Conservation (phyloP, 2,797 vertebrate genomes). For the Telmatherina bonti region DNA sequence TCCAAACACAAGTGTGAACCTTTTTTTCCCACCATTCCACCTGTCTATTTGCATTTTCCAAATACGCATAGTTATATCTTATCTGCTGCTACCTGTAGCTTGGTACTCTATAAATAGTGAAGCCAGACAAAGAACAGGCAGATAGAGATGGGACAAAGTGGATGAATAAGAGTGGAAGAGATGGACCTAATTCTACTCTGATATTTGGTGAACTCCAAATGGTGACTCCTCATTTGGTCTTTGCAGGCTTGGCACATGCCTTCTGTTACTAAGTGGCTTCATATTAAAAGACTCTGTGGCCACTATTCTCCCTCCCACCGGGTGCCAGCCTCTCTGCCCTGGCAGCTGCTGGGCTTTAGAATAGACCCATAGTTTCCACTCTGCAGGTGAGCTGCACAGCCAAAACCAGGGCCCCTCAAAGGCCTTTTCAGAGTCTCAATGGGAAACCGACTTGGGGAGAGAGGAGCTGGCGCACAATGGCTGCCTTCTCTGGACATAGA, state of each 20-base stretch:
- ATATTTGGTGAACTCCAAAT: constrained; percentile 84
- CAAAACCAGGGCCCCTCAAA: constrained; percentile 89
- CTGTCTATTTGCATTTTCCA: constrained; percentile 29
- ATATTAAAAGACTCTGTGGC: constrained; percentile 86
- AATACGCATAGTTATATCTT: constrained; percentile 8
- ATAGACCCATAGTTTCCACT: constrained; percentile 86
- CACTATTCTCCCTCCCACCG: constrained; percentile 85
- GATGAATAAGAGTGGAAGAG: constrained; percentile 38
- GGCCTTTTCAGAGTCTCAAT: constrained; percentile 88
- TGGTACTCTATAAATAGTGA: constrained; percentile 41
- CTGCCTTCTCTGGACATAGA: constrained; percentile 85
- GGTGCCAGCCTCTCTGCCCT: constrained; percentile 89
- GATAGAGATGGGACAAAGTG: constrained; percentile 22
- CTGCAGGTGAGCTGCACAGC: constrained; percentile 90
- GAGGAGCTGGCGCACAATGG: constrained; percentile 85
- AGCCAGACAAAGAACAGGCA: constrained; percentile 21
- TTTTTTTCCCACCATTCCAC: constrained; percentile 16
- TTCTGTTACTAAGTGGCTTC: constrained; percentile 91
- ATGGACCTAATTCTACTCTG: constrained; percentile 69
- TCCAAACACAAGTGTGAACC: not conserved
- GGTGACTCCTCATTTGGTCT: constrained; percentile 86
- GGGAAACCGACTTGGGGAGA: constrained; percentile 87
- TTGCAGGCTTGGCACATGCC: constrained; percentile 90
- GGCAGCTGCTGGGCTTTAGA: constrained; percentile 89
- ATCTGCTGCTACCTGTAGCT: constrained; percentile 14